phyloP scores from a whole-genome alignment of 2,888 invertebrate species.

The Drosophila nigritarsus region DNA sequence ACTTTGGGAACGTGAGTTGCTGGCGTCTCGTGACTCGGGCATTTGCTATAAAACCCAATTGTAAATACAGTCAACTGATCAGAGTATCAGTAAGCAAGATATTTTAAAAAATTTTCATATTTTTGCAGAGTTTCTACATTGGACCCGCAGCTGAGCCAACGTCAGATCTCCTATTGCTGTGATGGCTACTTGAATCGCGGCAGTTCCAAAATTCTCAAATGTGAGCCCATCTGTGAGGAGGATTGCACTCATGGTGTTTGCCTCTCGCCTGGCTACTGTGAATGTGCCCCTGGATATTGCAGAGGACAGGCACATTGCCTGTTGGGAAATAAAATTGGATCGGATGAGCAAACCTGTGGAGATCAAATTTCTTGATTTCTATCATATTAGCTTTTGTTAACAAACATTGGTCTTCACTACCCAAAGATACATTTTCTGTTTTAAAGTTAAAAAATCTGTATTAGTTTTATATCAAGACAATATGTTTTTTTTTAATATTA shows the following conservation, averaged over 20 bases:
- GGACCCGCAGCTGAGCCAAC: slow-evolving; percentile 84
- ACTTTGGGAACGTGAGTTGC: slow-evolving; percentile 69
- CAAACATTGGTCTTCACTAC: not conserved
- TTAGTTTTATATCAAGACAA: not conserved
- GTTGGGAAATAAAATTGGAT: slow-evolving; percentile 38
- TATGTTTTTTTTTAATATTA: no score
- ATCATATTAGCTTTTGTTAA: not conserved
- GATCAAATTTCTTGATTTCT: not conserved
- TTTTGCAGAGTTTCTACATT: slow-evolving; percentile 59
- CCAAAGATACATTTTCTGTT: not conserved
- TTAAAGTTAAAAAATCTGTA: not conserved
- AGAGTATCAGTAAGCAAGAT: not conserved
- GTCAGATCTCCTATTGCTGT: slow-evolving; percentile 89
- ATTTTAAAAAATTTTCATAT: slow-evolving; percentile 1
- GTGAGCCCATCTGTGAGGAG: slow-evolving; percentile 85
- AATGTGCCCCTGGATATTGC: slow-evolving; percentile 77
- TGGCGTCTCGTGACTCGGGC: slow-evolving; percentile 73
- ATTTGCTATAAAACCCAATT: slow-evolving; percentile 82
- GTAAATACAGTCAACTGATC: slow-evolving; percentile 68
- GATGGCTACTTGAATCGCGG: slow-evolving; percentile 88
- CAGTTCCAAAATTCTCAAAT: slow-evolving; percentile 85
- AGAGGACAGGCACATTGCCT: slow-evolving; percentile 40
- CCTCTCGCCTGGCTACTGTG: slow-evolving; percentile 83
- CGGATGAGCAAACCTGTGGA: not conserved
- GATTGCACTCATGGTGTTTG: slow-evolving; percentile 86